Conservation (phyloP, 1,140 invertebrate genomes). For the Drosophila arizonae region DNA sequence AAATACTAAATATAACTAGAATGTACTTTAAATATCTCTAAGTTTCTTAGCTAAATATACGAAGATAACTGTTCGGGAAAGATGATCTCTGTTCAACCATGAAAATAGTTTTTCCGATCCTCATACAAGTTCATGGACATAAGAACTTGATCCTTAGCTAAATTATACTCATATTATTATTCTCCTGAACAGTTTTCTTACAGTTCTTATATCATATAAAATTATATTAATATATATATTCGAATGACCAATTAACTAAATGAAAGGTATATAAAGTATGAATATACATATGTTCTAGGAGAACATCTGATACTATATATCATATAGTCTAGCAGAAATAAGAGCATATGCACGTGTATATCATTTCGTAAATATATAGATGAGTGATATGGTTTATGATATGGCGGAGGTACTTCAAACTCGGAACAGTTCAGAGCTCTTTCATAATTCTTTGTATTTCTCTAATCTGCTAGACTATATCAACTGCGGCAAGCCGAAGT, state of each 20-base stretch:
- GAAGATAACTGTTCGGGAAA: neutral
- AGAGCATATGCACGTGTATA: neutral
- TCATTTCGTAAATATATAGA: neutral
- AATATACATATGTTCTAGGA: neutral
- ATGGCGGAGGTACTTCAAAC: no score
- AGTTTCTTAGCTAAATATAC: neutral
- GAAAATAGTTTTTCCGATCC: no score
- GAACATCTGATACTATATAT: neutral
- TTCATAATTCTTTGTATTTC: neutral
- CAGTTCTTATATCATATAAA: neutral
- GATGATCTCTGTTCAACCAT: no score
- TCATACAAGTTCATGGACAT: no score
- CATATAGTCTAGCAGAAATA: neutral
- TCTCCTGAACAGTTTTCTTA: neutral
- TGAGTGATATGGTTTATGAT: no score
- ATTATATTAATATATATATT: neutral
- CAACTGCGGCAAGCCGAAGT: conserved; percentile 1
- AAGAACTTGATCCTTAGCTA: neutral
- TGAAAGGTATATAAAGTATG: neutral
- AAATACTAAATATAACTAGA: neutral
- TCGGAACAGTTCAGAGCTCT: neutral
- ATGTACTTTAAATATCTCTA: neutral
- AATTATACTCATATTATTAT: no score
- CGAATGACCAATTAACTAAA: conserved; percentile 2
- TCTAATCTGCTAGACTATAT: neutral